A percentile compares a stretch with the other conserved stretches of the same genome.
These are phyloP conservation scores for Drosophila ironensis DNA, from an alignment of 1,140 invertebrate genomes.

Conservation along the genomic window DNA sequence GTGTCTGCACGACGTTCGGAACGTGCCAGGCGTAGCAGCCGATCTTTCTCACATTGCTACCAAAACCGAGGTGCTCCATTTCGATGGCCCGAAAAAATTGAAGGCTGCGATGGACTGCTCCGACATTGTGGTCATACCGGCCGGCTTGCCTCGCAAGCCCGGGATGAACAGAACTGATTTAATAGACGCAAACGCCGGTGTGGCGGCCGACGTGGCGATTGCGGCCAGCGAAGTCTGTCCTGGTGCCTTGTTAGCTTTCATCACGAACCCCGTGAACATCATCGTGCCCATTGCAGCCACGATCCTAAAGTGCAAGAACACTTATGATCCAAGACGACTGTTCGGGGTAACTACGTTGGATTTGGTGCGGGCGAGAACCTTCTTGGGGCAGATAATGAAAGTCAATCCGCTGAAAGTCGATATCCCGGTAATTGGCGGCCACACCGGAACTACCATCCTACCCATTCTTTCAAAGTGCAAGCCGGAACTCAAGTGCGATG, in stretches of 20 bases:
- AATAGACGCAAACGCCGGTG: constrained; percentile 98
- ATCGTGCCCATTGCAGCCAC: constrained; percentile 98
- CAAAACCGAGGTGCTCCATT: constrained; percentile 86
- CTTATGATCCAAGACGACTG: constrained; percentile 93
- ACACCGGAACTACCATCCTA: constrained; percentile 97
- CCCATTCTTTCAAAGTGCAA: constrained; percentile 96
- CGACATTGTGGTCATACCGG: constrained; percentile 96
- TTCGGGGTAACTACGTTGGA: constrained; percentile 98
- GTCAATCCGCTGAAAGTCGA: constrained; percentile 90
- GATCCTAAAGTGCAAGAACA: constrained; percentile 91
- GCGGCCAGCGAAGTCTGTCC: constrained; percentile 91
- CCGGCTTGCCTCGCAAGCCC: constrained; percentile 97
- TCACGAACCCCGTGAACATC: constrained; percentile 98
- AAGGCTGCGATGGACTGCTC: constrained; percentile 68
- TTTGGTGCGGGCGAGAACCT: constrained; percentile 96
- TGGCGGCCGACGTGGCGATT: constrained; percentile 92
- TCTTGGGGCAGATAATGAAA: constrained; percentile 91
- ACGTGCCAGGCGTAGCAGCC: constrained; percentile 90
- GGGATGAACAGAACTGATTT: constrained; percentile 95
- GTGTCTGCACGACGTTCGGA: constrained; percentile 90
- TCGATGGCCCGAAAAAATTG: constrained; percentile 83
- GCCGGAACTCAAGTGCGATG: constrained; percentile 87
- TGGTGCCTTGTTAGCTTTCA: constrained; percentile 95
- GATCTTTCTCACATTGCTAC: constrained; percentile 94
- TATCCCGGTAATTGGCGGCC: constrained; percentile 97